A percentile compares a stretch with the other conserved stretches of the same genome.
Evolutionary conservation across 2,797 vertebrate species (phyloP).

Genomic region (Schizopygopsis malacanthus): DNA sequence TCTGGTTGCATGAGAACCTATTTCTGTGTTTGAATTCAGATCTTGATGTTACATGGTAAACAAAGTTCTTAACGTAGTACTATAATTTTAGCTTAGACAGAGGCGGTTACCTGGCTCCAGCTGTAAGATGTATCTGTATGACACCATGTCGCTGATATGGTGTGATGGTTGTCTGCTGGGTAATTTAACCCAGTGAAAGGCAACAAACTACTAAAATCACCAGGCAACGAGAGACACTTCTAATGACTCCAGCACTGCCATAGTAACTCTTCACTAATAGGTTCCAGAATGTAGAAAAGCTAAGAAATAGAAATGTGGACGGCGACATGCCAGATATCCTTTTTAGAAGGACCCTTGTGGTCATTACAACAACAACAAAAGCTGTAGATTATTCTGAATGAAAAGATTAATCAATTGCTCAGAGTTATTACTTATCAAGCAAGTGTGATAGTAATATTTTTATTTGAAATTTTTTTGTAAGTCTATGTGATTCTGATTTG

Average conservation of each 20-base stretch:
- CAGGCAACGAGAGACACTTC: constrained; percentile 39
- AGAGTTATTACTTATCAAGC: background rate
- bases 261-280: constrained; percentile 25
- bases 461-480: background rate
- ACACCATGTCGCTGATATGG: constrained; percentile 12
- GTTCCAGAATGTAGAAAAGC: constrained; percentile 31
- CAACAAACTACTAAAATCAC: constrained; percentile 1
- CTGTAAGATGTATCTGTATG: background rate
- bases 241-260: constrained; percentile 29
- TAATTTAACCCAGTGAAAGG: constrained; percentile 25
- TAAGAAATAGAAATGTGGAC: constrained; percentile 14
- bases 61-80: background rate
- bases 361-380: background rate
- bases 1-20: background rate
- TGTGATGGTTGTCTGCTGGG: background rate
- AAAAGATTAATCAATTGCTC: background rate
- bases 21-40: constrained; percentile 8
- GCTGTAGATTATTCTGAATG: background rate
- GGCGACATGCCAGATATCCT: background rate
- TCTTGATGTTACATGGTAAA: background rate
- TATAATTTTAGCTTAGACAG: background rate
- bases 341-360: background rate
- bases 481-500: background rate
- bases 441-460: background rate
- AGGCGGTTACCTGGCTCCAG: constrained; percentile 7